Evolutionary conservation across 2,797 vertebrate genomes (phyloP).

Genomic region (Chrysolophus pictus): DNA sequence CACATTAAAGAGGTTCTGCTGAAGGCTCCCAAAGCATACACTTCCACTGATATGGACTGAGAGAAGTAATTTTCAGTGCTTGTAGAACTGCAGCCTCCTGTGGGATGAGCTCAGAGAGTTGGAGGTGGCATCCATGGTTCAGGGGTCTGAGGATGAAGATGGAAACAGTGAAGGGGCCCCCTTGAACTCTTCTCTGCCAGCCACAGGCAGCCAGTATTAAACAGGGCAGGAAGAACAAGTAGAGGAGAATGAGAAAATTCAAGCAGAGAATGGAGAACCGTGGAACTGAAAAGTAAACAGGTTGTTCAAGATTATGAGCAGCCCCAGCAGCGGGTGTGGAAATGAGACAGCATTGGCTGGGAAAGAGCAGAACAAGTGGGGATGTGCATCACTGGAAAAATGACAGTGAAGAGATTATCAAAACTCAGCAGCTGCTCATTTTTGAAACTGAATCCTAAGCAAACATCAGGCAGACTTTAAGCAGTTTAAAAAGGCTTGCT

Average conservation of each 20-base stretch:
- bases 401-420: neutral
- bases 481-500: neutral
- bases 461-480: slow-evolving; percentile 9
- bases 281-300: neutral
- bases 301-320: neutral
- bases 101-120: neutral
- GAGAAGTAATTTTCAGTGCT: neutral
- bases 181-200: neutral
- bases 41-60: neutral
- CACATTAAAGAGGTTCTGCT: neutral
- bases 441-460: slow-evolving; percentile 20
- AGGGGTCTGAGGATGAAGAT: neutral
- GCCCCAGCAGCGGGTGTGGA: neutral
- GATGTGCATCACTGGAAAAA: neutral
- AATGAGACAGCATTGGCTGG: neutral
- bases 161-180: neutral
- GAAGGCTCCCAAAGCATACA: neutral
- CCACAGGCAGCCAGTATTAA: neutral
- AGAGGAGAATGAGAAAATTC: neutral
- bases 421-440: slow-evolving; percentile 33
- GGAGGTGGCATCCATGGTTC: neutral
- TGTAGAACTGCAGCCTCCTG: neutral
- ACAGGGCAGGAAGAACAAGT: neutral
- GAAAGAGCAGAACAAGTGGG: neutral
- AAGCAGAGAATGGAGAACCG: neutral